Base-by-base conservation (phyloP, 1,140 invertebrate genomes). In the Brachionus rotundiformis region DNA sequence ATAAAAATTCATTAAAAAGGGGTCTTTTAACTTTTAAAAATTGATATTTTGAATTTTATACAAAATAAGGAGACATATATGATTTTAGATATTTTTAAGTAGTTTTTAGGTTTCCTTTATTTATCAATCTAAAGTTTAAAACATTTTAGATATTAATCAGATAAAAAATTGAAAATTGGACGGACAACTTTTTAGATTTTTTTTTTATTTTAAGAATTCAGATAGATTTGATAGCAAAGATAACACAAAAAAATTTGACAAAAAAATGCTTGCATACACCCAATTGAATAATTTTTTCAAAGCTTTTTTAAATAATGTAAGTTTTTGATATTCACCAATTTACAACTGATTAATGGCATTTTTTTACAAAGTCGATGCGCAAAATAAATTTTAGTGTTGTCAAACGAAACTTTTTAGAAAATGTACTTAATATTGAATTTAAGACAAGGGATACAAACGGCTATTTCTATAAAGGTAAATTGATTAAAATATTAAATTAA, bases 241-340 rank as follows among this genome's bases (percentile, higher is more conserved):
- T 13, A 3, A 1, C 5, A 8, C 27, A 84, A 86, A 84, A 83
- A 85, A 82, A 80, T 63, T 31, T 31, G 76, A 79, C 33, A 79
- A 54, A 19, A 31, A 33, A 39, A 39, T 63, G 47, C 6, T 59
- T 13, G 76, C 10, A 87, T 93, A 82, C 93, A 86, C 88, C 89
- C n/a, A 91, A 90, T 76, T 95, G 65, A 95, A 93, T 86, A 90
- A 91, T 83, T 94, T 94, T 87, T 86, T 95, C 13, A 90, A 90
- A 61, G 90, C 91, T 27, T 94, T 94, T 85, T 88, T 95, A 19
- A 93, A 95, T 88, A 93, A 94, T 87, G 92, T 92, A 87, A 88
- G 63, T 19, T 4, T 16, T 88, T 83, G 80, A 47, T 47, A 44
- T 49, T 49, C n/a, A n/a, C n/a, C n/a, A n/a, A n/a, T n/a, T n/a